Percentiles rank a stretch among this genome's conserved stretches.
Conservation (phyloP, 2,888 invertebrate genomes). For the Lottia scabra region DNA sequence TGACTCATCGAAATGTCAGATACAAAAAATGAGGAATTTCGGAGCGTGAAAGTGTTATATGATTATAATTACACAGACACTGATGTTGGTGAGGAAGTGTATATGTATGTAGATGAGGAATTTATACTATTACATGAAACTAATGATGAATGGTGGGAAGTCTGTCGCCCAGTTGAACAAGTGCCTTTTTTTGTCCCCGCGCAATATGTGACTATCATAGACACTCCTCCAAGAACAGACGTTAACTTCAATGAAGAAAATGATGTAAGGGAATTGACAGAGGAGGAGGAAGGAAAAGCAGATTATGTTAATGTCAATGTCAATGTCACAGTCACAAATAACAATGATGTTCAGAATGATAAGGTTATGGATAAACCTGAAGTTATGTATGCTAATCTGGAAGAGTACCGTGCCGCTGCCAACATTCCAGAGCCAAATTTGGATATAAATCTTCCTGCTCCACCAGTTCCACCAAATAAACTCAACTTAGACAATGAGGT, state of each 20-base stretch:
- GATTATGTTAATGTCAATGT: background rate
- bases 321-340: too few species aligned
- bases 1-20: background rate
- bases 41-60: constrained; percentile 46
- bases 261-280: constrained; percentile 11
- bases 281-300: constrained; percentile 17
- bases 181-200: constrained; percentile 57
- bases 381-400: constrained; percentile 3
- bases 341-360: constrained; percentile 23
- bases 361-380: constrained; percentile 34
- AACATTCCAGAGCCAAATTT: background rate
- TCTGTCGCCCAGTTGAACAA: constrained; percentile 37
- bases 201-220: constrained; percentile 50
- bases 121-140: constrained; percentile 39
- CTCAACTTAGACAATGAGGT: too few species aligned
- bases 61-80: constrained; percentile 44
- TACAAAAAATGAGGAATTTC: constrained; percentile 19
- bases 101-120: constrained; percentile 46
- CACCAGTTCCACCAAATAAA: too few species aligned
- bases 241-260: constrained; percentile 8
- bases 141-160: constrained; percentile 53
- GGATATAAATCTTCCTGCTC: too few species aligned
- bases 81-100: constrained; percentile 41
- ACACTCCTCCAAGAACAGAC: constrained; percentile 24
- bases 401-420: background rate